phyloP scores from a whole-genome alignment of 2,888 invertebrate species.

The Cyaniris semiargus region DNA sequence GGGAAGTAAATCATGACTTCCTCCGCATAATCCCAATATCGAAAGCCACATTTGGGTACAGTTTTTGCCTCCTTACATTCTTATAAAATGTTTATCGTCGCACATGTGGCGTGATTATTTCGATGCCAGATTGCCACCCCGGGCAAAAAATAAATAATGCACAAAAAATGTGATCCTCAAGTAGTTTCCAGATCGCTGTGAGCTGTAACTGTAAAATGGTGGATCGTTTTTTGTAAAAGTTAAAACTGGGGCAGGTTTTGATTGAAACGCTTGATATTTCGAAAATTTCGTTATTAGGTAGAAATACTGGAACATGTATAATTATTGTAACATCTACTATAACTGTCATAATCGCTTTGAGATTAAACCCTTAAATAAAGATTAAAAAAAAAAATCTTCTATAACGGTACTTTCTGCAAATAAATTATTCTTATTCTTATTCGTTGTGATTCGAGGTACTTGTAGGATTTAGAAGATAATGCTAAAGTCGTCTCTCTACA shows the following conservation, averaged over 20 bases:
- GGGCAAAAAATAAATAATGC: slow-evolving; percentile 76
- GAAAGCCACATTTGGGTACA: slow-evolving; percentile 72
- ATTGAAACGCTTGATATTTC: background rate
- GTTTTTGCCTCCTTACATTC: slow-evolving; percentile 76
- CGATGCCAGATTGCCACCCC: slow-evolving; percentile 79
- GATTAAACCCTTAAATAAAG: too few species aligned
- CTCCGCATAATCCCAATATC: slow-evolving; percentile 63
- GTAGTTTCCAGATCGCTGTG: slow-evolving; percentile 5
- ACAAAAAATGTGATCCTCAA: slow-evolving; percentile 59
- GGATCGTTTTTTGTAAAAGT: background rate
- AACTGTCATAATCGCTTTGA: too few species aligned
- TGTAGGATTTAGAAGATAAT: too few species aligned
- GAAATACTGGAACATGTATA: too few species aligned
- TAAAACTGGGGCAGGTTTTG: background rate
- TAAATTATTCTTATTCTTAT: too few species aligned
- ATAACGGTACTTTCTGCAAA: too few species aligned
- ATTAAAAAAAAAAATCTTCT: too few species aligned
- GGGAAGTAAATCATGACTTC: slow-evolving; percentile 54
- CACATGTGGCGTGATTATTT: slow-evolving; percentile 79
- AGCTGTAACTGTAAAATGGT: slow-evolving; percentile 13
- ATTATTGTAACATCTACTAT: too few species aligned
- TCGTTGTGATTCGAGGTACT: too few species aligned
- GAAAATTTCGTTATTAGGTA: background rate
- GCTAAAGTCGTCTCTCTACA: too few species aligned
- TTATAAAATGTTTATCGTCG: slow-evolving; percentile 79